These are phyloP conservation scores for Thamnaconus septentrionalis DNA, from an alignment of 2,113 vertebrate genomes.

Conservation along the genomic window DNA sequence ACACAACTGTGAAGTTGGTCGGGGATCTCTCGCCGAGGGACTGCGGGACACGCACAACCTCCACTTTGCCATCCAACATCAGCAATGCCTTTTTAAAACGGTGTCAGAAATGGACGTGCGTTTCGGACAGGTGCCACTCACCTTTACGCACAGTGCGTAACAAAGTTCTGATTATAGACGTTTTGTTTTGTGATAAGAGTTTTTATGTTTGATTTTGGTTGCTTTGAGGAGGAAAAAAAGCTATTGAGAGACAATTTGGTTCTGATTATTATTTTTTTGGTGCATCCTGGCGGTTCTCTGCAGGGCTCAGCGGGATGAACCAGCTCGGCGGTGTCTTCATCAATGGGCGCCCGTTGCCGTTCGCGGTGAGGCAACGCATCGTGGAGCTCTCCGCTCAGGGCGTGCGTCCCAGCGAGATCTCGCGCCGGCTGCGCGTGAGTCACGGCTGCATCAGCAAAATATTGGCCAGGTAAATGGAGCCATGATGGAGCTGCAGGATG, in stretches of 20 bases:
- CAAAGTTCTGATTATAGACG: background rate
- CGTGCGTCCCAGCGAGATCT: conserved; percentile 61
- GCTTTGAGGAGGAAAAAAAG: too few species aligned
- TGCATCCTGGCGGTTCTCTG: background rate
- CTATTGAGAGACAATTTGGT: too few species aligned
- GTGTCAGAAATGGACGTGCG: conserved; percentile 35
- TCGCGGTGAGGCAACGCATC: conserved; percentile 45
- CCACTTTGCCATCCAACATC: too few species aligned
- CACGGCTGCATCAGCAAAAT: conserved; percentile 69
- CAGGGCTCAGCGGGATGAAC: conserved; percentile 54
- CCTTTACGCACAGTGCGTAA: conserved; percentile 49
- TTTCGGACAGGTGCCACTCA: conserved; percentile 40
- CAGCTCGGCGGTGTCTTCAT: conserved; percentile 64
- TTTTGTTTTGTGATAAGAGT: background rate
- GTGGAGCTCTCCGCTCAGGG: conserved; percentile 53
- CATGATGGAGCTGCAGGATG: background rate
- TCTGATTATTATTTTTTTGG: background rate
- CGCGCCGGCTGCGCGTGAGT: conserved; percentile 60
- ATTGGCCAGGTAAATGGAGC: conserved; percentile 40
- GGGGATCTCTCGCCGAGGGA: too few species aligned
- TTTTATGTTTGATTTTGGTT: background rate
- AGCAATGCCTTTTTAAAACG: too few species aligned
- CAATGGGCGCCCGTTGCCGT: conserved; percentile 60
- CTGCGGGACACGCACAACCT: too few species aligned
- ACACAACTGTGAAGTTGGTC: too few species aligned